phyloP scores from a whole-genome alignment of 1,140 invertebrate genomes.

The Pteromalus puparum region DNA sequence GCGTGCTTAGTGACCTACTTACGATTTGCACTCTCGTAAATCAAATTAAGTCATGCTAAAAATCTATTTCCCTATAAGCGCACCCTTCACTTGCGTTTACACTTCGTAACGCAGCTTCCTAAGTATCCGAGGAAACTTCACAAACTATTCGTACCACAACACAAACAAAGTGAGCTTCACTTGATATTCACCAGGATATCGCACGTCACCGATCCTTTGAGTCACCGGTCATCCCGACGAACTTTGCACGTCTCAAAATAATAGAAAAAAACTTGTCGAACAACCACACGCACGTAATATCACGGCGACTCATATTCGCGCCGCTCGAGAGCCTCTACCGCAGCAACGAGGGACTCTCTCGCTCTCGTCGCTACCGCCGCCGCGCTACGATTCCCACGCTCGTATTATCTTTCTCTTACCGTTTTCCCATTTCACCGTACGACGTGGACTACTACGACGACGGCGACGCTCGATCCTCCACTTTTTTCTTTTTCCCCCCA shows the following conservation, averaged over 20 bases:
- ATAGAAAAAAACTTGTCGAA: neutral
- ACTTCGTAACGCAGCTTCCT: no score
- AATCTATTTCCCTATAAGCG: no score
- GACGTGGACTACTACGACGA: neutral
- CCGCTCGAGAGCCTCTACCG: slow-evolving; percentile 12
- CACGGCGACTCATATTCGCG: slow-evolving; percentile 39
- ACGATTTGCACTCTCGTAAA: no score
- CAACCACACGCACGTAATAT: neutral
- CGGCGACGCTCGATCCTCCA: neutral
- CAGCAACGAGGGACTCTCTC: neutral
- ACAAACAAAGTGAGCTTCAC: no score
- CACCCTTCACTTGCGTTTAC: no score
- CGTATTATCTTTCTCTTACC: slow-evolving; percentile 64
- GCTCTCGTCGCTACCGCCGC: neutral
- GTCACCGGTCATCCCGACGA: no score
- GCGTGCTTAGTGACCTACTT: no score
- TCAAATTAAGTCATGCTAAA: no score
- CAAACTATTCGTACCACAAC: no score
- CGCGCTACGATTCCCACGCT: slow-evolving; percentile 62
- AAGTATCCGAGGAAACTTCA: no score
- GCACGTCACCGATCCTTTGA: no score
- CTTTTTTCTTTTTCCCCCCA: slow-evolving; percentile 18
- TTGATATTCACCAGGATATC: neutral
- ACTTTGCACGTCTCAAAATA: neutral
- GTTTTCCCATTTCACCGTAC: slow-evolving; percentile 53